Conservation (phyloP, 2,797 vertebrate genomes). For the Champsocephalus gunnari region DNA sequence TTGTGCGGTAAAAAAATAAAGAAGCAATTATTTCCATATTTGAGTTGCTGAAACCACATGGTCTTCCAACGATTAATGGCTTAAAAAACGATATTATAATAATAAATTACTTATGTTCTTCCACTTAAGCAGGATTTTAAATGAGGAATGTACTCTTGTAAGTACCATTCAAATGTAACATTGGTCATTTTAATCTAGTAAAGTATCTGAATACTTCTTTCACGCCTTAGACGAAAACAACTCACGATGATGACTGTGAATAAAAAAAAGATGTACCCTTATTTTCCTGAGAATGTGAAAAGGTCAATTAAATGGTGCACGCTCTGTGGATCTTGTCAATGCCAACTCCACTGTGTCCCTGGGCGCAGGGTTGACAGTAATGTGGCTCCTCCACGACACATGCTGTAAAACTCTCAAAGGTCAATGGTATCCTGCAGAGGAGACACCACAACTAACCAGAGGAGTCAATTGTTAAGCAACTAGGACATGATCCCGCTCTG, state of each 20-base stretch:
- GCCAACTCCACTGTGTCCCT: not conserved
- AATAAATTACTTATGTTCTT: too few species aligned
- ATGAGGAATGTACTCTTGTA: not conserved
- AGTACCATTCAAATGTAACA: not conserved
- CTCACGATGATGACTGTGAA: not conserved
- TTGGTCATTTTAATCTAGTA: not conserved
- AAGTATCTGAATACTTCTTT: not conserved
- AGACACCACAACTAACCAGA: not conserved
- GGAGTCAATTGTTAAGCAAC: not conserved
- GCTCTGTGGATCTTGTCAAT: not conserved
- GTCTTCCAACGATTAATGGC: too few species aligned
- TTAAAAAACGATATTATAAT: too few species aligned
- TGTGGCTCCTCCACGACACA: conserved; percentile 11
- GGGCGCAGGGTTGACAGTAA: not conserved
- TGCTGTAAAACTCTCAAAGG: conserved; percentile 3
- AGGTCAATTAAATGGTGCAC: not conserved
- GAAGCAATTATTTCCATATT: too few species aligned
- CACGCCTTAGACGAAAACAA: not conserved
- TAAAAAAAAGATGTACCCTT: not conserved
- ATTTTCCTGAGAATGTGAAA: not conserved
- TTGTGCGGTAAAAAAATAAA: too few species aligned
- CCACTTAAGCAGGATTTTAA: not conserved
- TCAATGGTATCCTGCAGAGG: conserved; percentile 12
- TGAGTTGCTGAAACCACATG: too few species aligned
- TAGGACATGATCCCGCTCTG: conserved; percentile 7